Evolutionary conservation across 2,113 vertebrate genomes (phyloP), one percentile per base, ranked within the genome.

Genomic region (Odocoileus virginianus): DNA sequence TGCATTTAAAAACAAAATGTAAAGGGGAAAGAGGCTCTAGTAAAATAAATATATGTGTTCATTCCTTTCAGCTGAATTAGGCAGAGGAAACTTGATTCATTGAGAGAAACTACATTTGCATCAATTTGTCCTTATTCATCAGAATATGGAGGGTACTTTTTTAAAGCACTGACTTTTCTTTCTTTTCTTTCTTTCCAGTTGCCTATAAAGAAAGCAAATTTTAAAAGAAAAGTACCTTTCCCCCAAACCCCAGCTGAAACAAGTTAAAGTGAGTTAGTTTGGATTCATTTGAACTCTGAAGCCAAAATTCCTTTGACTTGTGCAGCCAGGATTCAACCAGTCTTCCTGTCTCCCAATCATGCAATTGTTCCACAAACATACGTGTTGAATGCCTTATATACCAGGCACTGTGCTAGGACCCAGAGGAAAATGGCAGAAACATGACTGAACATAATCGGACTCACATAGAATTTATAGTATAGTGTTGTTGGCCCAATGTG

Each of bases 1-100:
- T 91, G 9, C 23, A 36, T 74, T 97, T 74, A 50, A 92, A 94
- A 95, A 91, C 1, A 95, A 89, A 98, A 55, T 50, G 15, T 6
- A 81, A 40, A 23, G 15, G 17, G 57, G 0, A 85, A 82, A 88
- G 33, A 52, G 30, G 81, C 57, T 58, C 54, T 54, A 43, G 86
- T 71, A 64, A 94, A 97, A 47, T 23, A 86, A 78, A 76, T 45
- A 7, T 33, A 40, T 40, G 3, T 40, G 9, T 36, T 88, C 17
- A 78, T 92, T 82, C 8, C 28, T 90, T 94, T 79, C n/a, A 84
- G 27, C 28, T 71, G 43, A 88, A 92, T 67, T 88, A 54, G 36
- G 67, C 27, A 74, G 47, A 64, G 67, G n/a, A 89, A 45, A 50
- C 4, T 93, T 14, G 13, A 30, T 90, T 94, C 54, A 81, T 30